Percentiles rank a stretch among this genome's conserved stretches.
Evolutionary conservation across 2,797 vertebrate species (phyloP).

Genomic region (Molothrus aeneus): DNA sequence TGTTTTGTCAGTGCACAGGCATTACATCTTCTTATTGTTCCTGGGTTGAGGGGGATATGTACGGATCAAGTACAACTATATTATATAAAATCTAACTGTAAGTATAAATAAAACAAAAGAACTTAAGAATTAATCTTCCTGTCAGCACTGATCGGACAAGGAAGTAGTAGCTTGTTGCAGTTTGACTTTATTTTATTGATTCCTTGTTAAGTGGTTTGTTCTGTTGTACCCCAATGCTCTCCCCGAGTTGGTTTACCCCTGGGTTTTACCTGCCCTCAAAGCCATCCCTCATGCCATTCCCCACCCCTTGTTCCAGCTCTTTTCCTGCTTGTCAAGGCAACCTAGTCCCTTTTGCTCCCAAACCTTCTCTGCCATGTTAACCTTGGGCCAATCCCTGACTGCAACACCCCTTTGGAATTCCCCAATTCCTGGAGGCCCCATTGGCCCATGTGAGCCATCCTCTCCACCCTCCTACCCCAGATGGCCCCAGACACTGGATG

Average conservation of each 20-base stretch:
- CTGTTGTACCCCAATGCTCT: not conserved
- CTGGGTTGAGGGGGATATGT: rapidly evolving
- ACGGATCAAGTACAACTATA: not conserved
- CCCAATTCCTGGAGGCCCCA: not conserved
- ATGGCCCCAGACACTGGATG: not conserved
- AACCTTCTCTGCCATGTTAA: not conserved
- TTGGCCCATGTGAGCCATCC: not conserved
- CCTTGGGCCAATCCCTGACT: not conserved
- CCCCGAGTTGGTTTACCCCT: not conserved
- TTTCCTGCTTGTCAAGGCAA: not conserved
- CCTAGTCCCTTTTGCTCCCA: not conserved
- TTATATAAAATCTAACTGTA: not conserved
- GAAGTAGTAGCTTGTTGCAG: not conserved
- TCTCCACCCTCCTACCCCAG: not conserved
- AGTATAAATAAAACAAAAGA: not conserved
- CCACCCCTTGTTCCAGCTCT: not conserved
- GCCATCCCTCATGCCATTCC: not conserved
- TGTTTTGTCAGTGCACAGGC: not conserved
- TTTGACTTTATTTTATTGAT: not conserved
- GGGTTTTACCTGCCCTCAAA: not conserved
- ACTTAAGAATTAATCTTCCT: not conserved
- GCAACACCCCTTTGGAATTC: not conserved
- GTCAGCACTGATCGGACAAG: not conserved
- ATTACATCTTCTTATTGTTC: not conserved
- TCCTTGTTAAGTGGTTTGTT: not conserved